Conservation (phyloP, 2,888 invertebrate species). For the Megamerina dolium region DNA sequence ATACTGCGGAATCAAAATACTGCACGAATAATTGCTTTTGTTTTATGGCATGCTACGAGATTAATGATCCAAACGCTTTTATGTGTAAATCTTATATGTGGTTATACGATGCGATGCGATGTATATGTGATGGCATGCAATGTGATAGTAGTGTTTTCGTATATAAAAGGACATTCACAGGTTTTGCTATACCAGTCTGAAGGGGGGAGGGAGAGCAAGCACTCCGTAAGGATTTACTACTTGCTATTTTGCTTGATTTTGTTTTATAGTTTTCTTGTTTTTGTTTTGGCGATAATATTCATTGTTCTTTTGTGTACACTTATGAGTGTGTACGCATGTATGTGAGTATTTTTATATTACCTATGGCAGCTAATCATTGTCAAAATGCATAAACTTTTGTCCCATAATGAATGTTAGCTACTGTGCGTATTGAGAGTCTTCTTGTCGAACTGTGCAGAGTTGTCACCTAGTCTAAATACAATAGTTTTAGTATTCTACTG, state of each 20-base stretch:
- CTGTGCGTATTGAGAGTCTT: too few species aligned
- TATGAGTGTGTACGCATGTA: too few species aligned
- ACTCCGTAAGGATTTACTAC: conserved; percentile 12
- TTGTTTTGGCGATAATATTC: background rate
- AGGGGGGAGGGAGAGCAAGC: background rate
- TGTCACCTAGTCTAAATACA: too few species aligned
- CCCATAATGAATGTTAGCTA: conserved; percentile 9
- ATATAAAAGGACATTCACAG: too few species aligned
- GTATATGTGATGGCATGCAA: too few species aligned
- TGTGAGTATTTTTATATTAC: background rate
- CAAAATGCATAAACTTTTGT: conserved; percentile 19
- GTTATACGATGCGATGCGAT: background rate
- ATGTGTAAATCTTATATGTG: conserved; percentile 22
- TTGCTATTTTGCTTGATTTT: conserved; percentile 5
- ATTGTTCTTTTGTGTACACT: too few species aligned
- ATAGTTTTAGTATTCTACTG: too few species aligned
- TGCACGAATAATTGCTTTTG: conserved; percentile 27
- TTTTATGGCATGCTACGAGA: conserved; percentile 35
- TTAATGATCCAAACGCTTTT: conserved; percentile 34
- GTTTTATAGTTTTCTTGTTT: conserved; percentile 16
- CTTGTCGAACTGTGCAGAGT: too few species aligned
- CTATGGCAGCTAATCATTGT: conserved; percentile 21
- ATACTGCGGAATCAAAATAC: conserved; percentile 2
- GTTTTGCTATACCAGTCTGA: background rate
- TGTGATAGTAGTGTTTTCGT: too few species aligned